Conservation (phyloP, 2,113 vertebrate species). For the Rhabdomys dilectus region DNA sequence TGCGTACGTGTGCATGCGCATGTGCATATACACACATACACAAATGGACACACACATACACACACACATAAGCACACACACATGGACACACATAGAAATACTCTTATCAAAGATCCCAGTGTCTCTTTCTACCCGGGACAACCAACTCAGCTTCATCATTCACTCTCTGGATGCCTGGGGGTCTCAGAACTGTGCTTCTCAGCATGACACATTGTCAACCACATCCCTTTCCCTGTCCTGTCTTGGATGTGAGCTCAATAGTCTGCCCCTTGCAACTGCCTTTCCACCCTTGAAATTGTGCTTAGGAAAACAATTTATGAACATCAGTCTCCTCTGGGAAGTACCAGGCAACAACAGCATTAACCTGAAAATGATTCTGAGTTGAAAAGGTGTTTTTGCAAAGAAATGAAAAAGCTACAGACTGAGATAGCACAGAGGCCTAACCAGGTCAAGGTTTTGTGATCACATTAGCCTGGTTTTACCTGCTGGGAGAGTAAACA, state of each 20-base stretch:
- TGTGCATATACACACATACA: background rate
- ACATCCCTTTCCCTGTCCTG: background rate
- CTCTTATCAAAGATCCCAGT: background rate
- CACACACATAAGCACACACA: background rate
- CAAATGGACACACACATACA: background rate
- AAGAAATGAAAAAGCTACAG: constrained; percentile 82
- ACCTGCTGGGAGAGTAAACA: constrained; percentile 79
- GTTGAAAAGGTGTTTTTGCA: constrained; percentile 79
- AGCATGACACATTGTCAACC: background rate
- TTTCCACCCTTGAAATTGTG: constrained; percentile 43
- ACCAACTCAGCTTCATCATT: background rate
- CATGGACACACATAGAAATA: background rate
- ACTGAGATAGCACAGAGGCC: constrained; percentile 74
- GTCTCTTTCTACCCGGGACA: background rate
- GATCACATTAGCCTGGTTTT: constrained; percentile 84
- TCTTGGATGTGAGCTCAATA: background rate
- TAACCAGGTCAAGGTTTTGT: constrained; percentile 83
- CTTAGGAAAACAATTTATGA: constrained; percentile 66
- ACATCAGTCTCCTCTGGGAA: constrained; percentile 18
- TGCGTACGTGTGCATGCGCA: background rate
- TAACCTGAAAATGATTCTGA: constrained; percentile 79
- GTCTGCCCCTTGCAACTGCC: constrained; percentile 41
- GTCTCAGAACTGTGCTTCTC: background rate
- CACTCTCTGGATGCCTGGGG: background rate
- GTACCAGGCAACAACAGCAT: constrained; percentile 70